Percentiles rank a stretch among this genome's conserved stretches.
Conservation (phyloP, 1,140 invertebrate species). For the Papilio polytes region DNA sequence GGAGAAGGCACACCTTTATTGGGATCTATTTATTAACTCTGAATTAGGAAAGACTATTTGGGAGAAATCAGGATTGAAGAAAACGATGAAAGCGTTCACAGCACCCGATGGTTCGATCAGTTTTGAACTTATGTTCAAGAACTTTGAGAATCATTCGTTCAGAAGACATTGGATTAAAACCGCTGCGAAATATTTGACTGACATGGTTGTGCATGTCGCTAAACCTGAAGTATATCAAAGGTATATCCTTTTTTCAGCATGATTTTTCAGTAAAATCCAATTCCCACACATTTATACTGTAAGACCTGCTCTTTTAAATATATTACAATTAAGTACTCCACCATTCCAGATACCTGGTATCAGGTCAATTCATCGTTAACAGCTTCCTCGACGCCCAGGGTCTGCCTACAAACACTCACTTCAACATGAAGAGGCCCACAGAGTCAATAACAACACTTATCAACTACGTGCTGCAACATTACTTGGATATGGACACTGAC, state of each 20-base stretch:
- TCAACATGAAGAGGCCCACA: slow-evolving; percentile 87
- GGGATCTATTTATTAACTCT: slow-evolving; percentile 91
- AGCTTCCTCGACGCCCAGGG: slow-evolving; percentile 90
- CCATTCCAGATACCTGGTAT: slow-evolving; percentile 86
- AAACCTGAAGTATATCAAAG: slow-evolving; percentile 90
- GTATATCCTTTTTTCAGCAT: slow-evolving; percentile 49
- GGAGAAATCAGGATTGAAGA: slow-evolving; percentile 88
- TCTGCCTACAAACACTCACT: slow-evolving; percentile 88
- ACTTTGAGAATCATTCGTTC: slow-evolving; percentile 90
- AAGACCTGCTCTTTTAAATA: neutral
- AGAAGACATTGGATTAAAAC: slow-evolving; percentile 91
- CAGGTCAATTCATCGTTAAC: slow-evolving; percentile 89
- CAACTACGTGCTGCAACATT: slow-evolving; percentile 88
- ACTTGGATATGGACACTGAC: slow-evolving; percentile 89
- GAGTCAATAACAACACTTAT: slow-evolving; percentile 87
- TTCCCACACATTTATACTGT: too few species aligned
- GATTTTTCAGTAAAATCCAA: too few species aligned
- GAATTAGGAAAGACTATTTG: slow-evolving; percentile 89
- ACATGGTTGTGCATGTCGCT: slow-evolving; percentile 89
- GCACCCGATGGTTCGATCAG: slow-evolving; percentile 88
- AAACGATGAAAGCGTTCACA: slow-evolving; percentile 84
- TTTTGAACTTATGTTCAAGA: slow-evolving; percentile 89
- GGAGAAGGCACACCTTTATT: slow-evolving; percentile 89
- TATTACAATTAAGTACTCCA: neutral
- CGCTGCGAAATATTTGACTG: slow-evolving; percentile 89